Percentiles rank a stretch among this genome's conserved stretches.
Evolutionary conservation across 2,888 invertebrate species (phyloP).

Genomic region (Serrognathus titanus): DNA sequence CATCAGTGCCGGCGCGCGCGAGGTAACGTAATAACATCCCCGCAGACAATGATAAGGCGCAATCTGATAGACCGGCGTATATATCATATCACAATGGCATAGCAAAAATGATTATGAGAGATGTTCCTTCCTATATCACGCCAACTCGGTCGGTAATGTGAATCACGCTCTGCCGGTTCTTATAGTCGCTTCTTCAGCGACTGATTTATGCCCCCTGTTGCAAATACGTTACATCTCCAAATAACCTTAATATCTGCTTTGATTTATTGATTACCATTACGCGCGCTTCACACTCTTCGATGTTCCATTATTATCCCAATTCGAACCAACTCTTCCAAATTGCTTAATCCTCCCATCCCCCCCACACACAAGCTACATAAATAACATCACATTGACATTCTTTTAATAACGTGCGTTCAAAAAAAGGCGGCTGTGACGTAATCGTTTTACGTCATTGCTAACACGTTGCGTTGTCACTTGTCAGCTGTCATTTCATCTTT

Average conservation of each 20-base stretch:
- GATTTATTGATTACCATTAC: background rate
- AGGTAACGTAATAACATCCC: conserved; percentile 30
- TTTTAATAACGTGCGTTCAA: no score
- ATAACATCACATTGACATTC: no score
- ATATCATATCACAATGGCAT: conserved; percentile 49
- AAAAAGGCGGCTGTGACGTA: no score
- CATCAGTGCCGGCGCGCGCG: conserved; percentile 20
- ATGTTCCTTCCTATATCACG: conserved; percentile 49
- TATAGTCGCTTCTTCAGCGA: conserved; percentile 42
- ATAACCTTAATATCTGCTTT: background rate
- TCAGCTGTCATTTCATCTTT: no score
- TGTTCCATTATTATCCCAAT: no score
- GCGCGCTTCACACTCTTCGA: background rate
- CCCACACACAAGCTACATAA: no score
- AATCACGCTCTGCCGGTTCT: conserved; percentile 48
- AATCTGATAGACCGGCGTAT: conserved; percentile 32
- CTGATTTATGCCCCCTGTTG: conserved; percentile 44
- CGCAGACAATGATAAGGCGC: conserved; percentile 31
- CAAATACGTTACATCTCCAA: conserved; percentile 36
- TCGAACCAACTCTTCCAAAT: no score
- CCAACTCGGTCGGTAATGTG: conserved; percentile 45
- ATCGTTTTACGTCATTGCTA: no score
- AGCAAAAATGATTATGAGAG: conserved; percentile 50
- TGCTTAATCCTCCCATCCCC: no score
- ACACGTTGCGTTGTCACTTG: no score